These are phyloP conservation scores for Apeltes quadracus DNA, from an alignment of 2,113 vertebrate genomes.

Conservation along the genomic window DNA sequence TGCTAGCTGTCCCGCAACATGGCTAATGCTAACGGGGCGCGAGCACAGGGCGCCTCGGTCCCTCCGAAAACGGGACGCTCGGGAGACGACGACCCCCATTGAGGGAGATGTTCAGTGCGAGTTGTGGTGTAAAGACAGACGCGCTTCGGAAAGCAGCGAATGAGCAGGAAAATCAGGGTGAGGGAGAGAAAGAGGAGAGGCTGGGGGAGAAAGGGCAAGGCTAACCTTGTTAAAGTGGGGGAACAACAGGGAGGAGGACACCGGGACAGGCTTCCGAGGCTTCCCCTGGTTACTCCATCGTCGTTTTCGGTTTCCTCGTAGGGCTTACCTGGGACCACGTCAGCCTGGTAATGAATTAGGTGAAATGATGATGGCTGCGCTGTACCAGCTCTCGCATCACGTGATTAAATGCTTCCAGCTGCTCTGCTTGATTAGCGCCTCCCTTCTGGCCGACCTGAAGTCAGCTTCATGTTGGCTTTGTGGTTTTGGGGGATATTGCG, in stretches of 20 bases:
- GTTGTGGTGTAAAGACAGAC: not conserved
- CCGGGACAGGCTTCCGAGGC: constrained; percentile 1
- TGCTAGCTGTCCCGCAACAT: not conserved
- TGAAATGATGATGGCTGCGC: constrained; percentile 81
- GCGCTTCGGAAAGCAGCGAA: constrained; percentile 17
- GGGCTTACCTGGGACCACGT: constrained; percentile 55
- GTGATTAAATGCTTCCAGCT: constrained; percentile 84
- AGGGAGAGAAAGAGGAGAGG: not conserved
- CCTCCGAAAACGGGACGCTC: accelerated
- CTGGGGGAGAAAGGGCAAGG: not conserved
- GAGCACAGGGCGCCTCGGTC: not conserved
- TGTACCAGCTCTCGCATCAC: constrained; percentile 78
- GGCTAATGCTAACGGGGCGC: constrained; percentile 9
- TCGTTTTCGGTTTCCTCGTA: constrained; percentile 21
- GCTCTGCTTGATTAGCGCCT: constrained; percentile 74
- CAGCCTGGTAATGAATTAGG: constrained; percentile 69
- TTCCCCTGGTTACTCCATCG: constrained; percentile 66
- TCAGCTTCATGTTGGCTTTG: constrained; percentile 19
- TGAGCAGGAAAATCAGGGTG: constrained; percentile 6
- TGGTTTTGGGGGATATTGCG: not conserved
- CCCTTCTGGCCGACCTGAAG: constrained; percentile 51
- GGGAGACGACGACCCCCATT: accelerated
- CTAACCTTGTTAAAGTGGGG: not conserved
- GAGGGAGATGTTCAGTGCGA: not conserved
- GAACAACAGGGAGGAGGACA: not conserved